Evolutionary conservation across 1,140 invertebrate genomes (phyloP), one percentile per base, ranked within the genome.

Genomic region (Zaprionus lachaisei): DNA sequence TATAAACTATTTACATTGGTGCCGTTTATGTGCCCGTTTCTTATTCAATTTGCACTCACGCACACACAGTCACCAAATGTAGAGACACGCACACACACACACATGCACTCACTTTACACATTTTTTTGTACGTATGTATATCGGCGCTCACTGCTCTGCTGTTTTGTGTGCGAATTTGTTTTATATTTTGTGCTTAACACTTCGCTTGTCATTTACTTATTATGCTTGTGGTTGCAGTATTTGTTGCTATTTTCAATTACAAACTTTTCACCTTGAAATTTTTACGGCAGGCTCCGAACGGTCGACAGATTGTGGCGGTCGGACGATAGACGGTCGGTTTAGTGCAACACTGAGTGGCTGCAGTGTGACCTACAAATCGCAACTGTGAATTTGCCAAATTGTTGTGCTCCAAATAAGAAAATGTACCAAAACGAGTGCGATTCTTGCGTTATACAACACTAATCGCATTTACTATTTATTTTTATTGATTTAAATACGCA

Each of bases 41-140:
- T 87, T 89, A 84, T 89, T 87, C 79, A 84, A 85, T 84, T 84
- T 82, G 84, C 83, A 82, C 83, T 65, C 85, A 84, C 82, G 85
- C 84, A 81, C 69, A 73, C 60, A 66, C 74, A 65, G 20, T 51
- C 61, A 58, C 28, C 38, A 60, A 76, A 77, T 65, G 62, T 72
- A 65, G 68, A 72, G 58, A 77, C 44, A 68, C 81, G 67, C 78
- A 64, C 80, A 82, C 83, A 78, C 47, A 80, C 79, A 76, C 83
- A 77, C 79, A 80, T 77, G 71, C 81, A 86, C 77, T 87, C 84
- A 81, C 55, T 62, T 77, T 75, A 68, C 78, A 84, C 81, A 83
- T 83, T 89, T 87, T 87, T 79, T 79, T 79, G 63, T 68, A 72
- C 34, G 63, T 26, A 83, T 83, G 79, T 77, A 64, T 63, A 67